Evolutionary conservation across 2,888 invertebrate genomes (phyloP), one percentile per base, ranked within the genome.

Genomic region (Lochmaea crataegi): DNA sequence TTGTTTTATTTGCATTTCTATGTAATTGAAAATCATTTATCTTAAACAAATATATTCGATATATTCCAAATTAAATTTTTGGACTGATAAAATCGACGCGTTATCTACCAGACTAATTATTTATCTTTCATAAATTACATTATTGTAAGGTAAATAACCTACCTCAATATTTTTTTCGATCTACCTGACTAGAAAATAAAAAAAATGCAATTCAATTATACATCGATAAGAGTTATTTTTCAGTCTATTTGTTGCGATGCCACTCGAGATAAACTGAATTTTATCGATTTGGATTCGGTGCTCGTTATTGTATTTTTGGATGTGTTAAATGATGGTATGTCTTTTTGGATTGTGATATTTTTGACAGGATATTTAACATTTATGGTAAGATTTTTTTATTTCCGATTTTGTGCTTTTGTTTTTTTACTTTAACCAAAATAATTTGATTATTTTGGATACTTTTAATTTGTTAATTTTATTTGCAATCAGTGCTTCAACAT

Each of bases 101-200:
- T 73, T 69, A 73, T 73, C 73, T 73, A 9, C 60, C 69, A 73
- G 73, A 73, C 73, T 42, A 48, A 60, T 41, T 41, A 58, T 53
- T 69, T 65, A 65, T 72, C 48, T 67, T 10, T 18, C 38, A 63
- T 64, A 64, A 70, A 70, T 69, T 69, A 14, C 14, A 70, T 56
- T 6, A 70, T 69, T 70, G 63, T 57, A 22, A 57, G 58, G 76
- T 76, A 66, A 70, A 74, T 78, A 78, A 79, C 79, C 79, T 79
- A 79, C 79, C 79, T 74, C 74, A 79, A 79, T 73, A 74, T 71
- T 79, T 79, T 79, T 65, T 74, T 77, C 53, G 70, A 71, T 68
- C 58, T 60, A 41, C 12, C 67, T 42, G 56, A 48, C 56, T 68
- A 68, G 65, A 73, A 58, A 72, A 75, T 68, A 68, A 68, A 73